phyloP scores from a whole-genome alignment of 2,797 vertebrate genomes.

The Chanos chanos region DNA sequence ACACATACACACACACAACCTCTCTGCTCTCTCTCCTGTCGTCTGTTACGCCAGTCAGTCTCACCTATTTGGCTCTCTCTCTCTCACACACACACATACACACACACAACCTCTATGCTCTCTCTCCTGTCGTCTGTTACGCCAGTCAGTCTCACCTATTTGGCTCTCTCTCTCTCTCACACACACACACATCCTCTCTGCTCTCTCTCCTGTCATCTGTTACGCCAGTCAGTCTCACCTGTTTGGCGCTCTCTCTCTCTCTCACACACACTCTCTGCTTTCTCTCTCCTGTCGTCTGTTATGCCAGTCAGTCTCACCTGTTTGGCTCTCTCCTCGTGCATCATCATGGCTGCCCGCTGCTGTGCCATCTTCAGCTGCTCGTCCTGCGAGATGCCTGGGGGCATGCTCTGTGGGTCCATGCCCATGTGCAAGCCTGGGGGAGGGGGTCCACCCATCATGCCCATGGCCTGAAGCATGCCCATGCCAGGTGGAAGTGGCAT shows the following conservation, averaged over 20 bases:
- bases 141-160: no score
- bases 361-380: slow-evolving; percentile 84
- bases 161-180: no score
- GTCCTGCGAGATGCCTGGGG: slow-evolving; percentile 74
- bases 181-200: no score
- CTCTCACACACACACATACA: slow-evolving; percentile 2
- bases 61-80: no score
- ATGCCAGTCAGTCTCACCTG: slow-evolving; percentile 55
- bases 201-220: no score
- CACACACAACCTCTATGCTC: slow-evolving; percentile 2
- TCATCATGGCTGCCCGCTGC: slow-evolving; percentile 80
- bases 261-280: no score
- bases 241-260: not conserved
- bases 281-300: no score
- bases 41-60: not conserved
- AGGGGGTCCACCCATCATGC: slow-evolving; percentile 77
- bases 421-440: slow-evolving; percentile 74
- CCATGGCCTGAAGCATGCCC: slow-evolving; percentile 73
- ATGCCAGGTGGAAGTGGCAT: slow-evolving; percentile 76
- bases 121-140: no score
- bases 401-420: slow-evolving; percentile 68
- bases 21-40: no score
- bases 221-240: no score
- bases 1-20: no score
- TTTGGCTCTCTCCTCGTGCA: slow-evolving; percentile 78